A percentile compares a stretch with the other conserved stretches of the same genome.
phyloP scores from a whole-genome alignment of 2,888 invertebrate genomes.

The Phyto melanocephala region DNA sequence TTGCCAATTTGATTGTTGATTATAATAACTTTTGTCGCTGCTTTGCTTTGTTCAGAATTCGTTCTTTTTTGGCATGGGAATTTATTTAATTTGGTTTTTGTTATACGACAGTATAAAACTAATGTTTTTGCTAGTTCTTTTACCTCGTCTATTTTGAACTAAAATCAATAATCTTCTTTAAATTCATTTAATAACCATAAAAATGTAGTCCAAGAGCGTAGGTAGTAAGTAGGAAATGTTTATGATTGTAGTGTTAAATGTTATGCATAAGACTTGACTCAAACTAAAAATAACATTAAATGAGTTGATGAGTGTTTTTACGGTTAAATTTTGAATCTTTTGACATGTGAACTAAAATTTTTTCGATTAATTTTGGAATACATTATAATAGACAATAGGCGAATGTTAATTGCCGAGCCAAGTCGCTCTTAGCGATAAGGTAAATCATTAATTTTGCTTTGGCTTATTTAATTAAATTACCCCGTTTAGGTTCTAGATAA shows the following conservation, averaged over 20 bases:
- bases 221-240: conserved; percentile 47
- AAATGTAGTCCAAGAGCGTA: conserved; percentile 50
- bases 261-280: too few species aligned
- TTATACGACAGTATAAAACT: neutral
- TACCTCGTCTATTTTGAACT: too few species aligned
- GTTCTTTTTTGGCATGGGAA: conserved; percentile 46
- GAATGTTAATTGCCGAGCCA: too few species aligned
- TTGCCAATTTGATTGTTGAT: conserved; percentile 13
- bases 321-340: neutral
- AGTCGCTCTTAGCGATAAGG: too few species aligned
- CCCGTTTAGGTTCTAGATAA: too few species aligned
- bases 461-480: too few species aligned
- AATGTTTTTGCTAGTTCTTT: neutral
- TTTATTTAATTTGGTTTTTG: conserved; percentile 48
- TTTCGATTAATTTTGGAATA: too few species aligned
- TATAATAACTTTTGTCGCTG: conserved; percentile 36
- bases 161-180: conserved; percentile 39
- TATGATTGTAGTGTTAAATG: neutral
- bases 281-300: neutral
- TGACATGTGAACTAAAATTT: neutral
- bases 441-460: too few species aligned
- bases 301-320: neutral
- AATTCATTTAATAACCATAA: conserved; percentile 36
- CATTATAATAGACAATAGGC: too few species aligned
- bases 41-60: neutral